phyloP scores from a whole-genome alignment of 1,140 invertebrate genomes.

The Aethina tumida region DNA sequence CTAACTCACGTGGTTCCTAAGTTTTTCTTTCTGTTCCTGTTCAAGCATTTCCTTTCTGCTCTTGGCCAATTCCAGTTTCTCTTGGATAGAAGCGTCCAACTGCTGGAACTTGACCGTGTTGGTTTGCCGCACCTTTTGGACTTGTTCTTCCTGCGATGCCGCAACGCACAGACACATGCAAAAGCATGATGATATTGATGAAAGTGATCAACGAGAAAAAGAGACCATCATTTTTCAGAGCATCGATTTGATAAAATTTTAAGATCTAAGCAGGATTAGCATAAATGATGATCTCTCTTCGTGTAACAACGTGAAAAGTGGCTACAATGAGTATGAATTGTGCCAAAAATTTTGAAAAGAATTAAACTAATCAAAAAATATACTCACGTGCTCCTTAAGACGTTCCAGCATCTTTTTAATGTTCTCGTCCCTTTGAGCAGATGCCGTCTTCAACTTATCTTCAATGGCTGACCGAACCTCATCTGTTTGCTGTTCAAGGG shows the following conservation, averaged over 20 bases:
- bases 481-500: slow-evolving; percentile 70
- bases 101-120: slow-evolving; percentile 55
- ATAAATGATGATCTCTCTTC: background rate
- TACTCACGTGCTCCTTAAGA: slow-evolving; percentile 78
- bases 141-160: slow-evolving; percentile 56
- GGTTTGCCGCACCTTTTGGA: slow-evolving; percentile 51
- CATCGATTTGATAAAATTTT: too few species aligned
- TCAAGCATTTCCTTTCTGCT: slow-evolving; percentile 57
- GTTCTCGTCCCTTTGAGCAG: slow-evolving; percentile 75
- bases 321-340: too few species aligned
- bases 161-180: slow-evolving; percentile 25
- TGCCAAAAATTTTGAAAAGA: too few species aligned
- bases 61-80: slow-evolving; percentile 60
- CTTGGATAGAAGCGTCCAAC: slow-evolving; percentile 57
- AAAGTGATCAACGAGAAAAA: background rate
- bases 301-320: background rate
- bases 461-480: slow-evolving; percentile 74
- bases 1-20: slow-evolving; percentile 66
- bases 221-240: background rate
- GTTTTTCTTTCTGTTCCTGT: slow-evolving; percentile 62
- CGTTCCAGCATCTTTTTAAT: slow-evolving; percentile 80
- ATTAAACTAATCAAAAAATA: slow-evolving; percentile 7
- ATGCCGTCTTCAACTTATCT: slow-evolving; percentile 73
- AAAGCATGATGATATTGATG: slow-evolving; percentile 1
- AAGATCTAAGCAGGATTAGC: background rate